Evolutionary conservation across 2,888 invertebrate species (phyloP).

Genomic region (Antitype chi): DNA sequence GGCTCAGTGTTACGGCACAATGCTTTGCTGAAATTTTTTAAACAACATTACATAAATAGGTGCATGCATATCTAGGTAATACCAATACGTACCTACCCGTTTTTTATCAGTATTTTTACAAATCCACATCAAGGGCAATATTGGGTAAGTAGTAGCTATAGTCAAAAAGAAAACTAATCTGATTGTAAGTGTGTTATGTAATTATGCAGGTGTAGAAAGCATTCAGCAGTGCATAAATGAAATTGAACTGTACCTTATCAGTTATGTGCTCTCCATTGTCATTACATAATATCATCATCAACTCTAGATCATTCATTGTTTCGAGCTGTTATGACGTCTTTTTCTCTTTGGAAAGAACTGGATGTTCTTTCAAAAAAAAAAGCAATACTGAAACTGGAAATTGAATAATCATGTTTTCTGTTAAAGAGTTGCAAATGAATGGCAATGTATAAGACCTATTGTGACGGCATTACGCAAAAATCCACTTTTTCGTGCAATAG

Average conservation of each 20-base stretch:
- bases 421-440: constrained; percentile 40
- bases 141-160: not conserved
- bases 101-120: not conserved
- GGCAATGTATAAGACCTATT: constrained; percentile 61
- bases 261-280: constrained; percentile 2
- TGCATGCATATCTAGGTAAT: not conserved
- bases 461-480: constrained; percentile 66
- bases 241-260: constrained; percentile 1
- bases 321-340: not conserved
- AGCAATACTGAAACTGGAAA: not conserved
- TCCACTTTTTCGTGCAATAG: constrained; percentile 55
- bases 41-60: constrained; percentile 59
- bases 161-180: constrained; percentile 8
- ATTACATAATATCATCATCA: constrained; percentile 14
- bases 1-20: constrained; percentile 62
- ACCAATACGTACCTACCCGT: not conserved
- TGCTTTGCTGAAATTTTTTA: constrained; percentile 42
- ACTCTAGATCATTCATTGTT: constrained; percentile 24
- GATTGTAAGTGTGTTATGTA: not conserved
- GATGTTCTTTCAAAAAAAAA: constrained; percentile 23
- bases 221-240: too few relatives aligned
- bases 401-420: constrained; percentile 59
- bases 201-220: not conserved
- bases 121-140: not conserved
- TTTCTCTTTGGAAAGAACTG: too few relatives aligned